Evolutionary conservation across 2,888 invertebrate species (phyloP), one percentile per base, ranked within the genome.

Genomic region (Apodemia zela): DNA sequence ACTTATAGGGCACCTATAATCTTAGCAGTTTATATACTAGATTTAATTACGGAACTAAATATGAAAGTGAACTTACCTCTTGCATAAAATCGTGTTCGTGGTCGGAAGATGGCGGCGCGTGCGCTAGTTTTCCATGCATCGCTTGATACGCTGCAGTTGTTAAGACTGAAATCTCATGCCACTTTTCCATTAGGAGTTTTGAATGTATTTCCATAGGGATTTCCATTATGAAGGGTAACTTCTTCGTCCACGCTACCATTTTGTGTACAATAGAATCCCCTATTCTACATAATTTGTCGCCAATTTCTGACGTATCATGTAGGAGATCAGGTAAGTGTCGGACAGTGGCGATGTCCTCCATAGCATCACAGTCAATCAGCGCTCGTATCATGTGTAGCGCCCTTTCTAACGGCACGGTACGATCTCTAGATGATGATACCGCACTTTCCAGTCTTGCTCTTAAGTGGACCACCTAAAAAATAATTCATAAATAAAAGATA

Each of bases 261-360:
- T 98, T 98, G 93, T 97, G 98, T 65, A 99, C 99, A 79, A 99
- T 99, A 72, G 98, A 98, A 92, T 99, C 99, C 62, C 99, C 98
- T 80, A 99, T 97, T 89, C 96, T 97, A 93, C 98, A 98, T 75
- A 98, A 94, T 86, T 96, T 98, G 85, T 97, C 97, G 77, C 96
- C 97, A 77, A 97, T 95, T 89, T 97, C 97, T 73, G 97, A 96
- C 81, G 97, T 97, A 85, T 97, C 97, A 85, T 97, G 97, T 73
- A 98, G 93, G 80, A 97, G 94, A 87, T 97, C 97, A 78, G 97
- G 97, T 87, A 98, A 94, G 87, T 97, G 98, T 92, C 97, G 95
- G 75, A 95, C 94, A 73, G 98, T 98, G 67, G 98, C 98, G 78
- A 98, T 97, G 80, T 98, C 97, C 90, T 98, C 98, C 94, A 98